Evolutionary conservation across 2,888 invertebrate genomes (phyloP), one percentile per base, ranked within the genome.

Genomic region (Noctuana brunneofusca): DNA sequence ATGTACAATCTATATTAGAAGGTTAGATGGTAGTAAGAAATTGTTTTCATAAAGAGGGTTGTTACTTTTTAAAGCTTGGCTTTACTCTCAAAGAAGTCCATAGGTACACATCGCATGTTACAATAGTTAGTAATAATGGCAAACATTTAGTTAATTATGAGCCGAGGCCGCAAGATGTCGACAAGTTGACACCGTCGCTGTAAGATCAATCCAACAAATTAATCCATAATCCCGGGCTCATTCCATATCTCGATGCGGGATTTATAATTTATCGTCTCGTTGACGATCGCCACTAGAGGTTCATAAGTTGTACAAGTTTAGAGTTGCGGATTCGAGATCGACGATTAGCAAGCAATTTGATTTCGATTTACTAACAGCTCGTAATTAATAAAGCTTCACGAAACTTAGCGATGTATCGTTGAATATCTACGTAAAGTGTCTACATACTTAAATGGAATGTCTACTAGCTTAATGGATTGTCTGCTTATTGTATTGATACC

Each of bases 251-350:
- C 41, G 58, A 49, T 49, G 35, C 27, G 48, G 62, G 60, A 54
- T 27, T 49, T 30, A 41, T 63, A 50, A 56, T 56, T 63, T 63
- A 56, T 43, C 50, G 62, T n/a, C 41, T 56, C 62, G 62, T 30
- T 38, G 62, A 56, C 62, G 56, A 56, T 55, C 46, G 54, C 62
- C 38, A 63, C 62, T 56, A 41, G 55, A 56, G 56, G 50, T 63
- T 56, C 62, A 50, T 50, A 38, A 62, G 24, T 60, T 48, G 54
- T 49, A 49, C 54, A 62, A 62, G 55, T 63, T 56, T 49, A 20
- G 50, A 63, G 50, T 41, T 63, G 62, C 27, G 56, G 62, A 50
- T 56, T 50, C 56, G 55, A 43, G 30, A 32, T 63, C 55, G 27
- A 0, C 49, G 55, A 63, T 63, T 49, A 50, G 62, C 49, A 54